Evolutionary conservation across 2,113 vertebrate genomes (phyloP).

Genomic region (Aphelocoma coerulescens): DNA sequence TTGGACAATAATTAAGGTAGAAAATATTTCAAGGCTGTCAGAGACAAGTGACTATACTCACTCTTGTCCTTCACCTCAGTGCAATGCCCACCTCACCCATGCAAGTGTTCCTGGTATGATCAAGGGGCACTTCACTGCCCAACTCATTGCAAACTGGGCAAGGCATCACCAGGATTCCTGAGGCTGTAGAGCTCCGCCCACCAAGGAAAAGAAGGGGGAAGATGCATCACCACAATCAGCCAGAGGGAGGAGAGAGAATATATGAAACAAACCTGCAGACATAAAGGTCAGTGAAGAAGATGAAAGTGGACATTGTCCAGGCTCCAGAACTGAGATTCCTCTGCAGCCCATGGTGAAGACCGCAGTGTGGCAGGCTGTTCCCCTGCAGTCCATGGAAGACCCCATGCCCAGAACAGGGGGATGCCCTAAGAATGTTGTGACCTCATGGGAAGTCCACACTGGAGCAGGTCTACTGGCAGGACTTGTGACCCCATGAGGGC

Average conservation of each 20-base stretch:
- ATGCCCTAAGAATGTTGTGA: too few species aligned
- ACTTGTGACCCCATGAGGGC: rapidly evolving
- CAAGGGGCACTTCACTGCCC: not conserved
- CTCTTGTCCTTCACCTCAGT: not conserved
- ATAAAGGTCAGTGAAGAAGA: not conserved
- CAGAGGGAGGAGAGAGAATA: not conserved
- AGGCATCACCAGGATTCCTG: not conserved
- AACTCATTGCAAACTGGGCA: not conserved
- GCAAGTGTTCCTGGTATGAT: not conserved
- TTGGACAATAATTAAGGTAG: not conserved
- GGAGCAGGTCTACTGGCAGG: not conserved
- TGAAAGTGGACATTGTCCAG: not conserved
- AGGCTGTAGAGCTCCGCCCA: not conserved
- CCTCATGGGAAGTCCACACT: rapidly evolving
- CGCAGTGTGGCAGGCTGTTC: rapidly evolving
- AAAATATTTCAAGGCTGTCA: not conserved
- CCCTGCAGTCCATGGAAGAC: not conserved
- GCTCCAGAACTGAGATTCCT: not conserved
- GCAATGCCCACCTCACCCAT: rapidly evolving
- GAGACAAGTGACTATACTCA: not conserved
- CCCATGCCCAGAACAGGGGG: not conserved
- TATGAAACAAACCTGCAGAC: not conserved
- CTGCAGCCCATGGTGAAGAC: not conserved
- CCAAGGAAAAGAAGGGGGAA: not conserved
- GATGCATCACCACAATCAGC: not conserved